Evolutionary conservation across 2,888 invertebrate genomes (phyloP).

Genomic region (Diogma glabrata): DNA sequence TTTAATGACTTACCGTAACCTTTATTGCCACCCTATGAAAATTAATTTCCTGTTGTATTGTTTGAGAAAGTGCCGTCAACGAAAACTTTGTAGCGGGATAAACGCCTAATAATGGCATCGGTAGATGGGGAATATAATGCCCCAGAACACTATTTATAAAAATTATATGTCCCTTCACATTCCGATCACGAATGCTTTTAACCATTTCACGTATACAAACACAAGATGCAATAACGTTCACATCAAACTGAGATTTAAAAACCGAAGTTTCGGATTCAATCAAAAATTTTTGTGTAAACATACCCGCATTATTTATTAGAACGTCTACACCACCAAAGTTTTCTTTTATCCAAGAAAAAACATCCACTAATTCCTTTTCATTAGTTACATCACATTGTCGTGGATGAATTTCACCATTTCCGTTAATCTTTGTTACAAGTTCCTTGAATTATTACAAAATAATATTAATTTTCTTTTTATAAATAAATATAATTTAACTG

Average conservation of each 20-base stretch:
- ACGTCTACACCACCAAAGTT: slow-evolving; percentile 30
- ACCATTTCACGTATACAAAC: slow-evolving; percentile 45
- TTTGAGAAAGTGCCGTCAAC: slow-evolving; percentile 44
- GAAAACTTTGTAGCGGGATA: slow-evolving; percentile 49
- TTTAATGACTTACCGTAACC: slow-evolving; percentile 35
- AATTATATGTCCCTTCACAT: slow-evolving; percentile 45
- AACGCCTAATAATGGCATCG: slow-evolving; percentile 39
- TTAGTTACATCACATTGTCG: slow-evolving; percentile 32
- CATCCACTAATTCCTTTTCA: slow-evolving; percentile 26
- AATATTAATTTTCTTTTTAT: background rate
- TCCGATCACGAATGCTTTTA: slow-evolving; percentile 40
- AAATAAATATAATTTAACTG: slow-evolving; percentile 10
- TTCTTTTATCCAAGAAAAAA: slow-evolving; percentile 30
- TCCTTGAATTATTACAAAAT: slow-evolving; percentile 21
- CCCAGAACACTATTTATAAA: slow-evolving; percentile 40
- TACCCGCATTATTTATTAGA: slow-evolving; percentile 35
- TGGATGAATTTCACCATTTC: slow-evolving; percentile 30
- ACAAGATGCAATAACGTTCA: slow-evolving; percentile 46
- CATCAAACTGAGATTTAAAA: slow-evolving; percentile 30
- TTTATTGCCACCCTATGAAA: slow-evolving; percentile 37
- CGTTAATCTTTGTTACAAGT: slow-evolving; percentile 26
- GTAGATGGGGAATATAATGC: slow-evolving; percentile 39
- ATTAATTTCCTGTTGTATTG: slow-evolving; percentile 43
- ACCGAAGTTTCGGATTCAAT: slow-evolving; percentile 28
- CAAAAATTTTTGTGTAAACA: slow-evolving; percentile 31